These are phyloP conservation scores for Drosophila prosaltans DNA, from an alignment of 1,140 invertebrate species.

Conservation along the genomic window DNA sequence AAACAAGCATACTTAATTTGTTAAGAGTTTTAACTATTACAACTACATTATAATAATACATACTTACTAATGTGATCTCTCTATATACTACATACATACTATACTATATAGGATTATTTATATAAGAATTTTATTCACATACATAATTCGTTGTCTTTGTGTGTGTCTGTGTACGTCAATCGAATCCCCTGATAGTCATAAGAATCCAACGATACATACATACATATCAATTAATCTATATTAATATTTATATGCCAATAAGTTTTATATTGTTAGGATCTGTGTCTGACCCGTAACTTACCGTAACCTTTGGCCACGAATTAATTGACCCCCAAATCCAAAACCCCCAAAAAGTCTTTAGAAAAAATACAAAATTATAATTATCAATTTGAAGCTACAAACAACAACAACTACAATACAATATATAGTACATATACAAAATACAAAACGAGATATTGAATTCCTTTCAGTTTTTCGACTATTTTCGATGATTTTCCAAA, in stretches of 20 bases:
- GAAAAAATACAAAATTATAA: neutral
- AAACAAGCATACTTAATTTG: neutral
- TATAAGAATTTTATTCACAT: neutral
- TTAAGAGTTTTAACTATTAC: slow-evolving; percentile 18
- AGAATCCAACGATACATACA: slow-evolving; percentile 25
- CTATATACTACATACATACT: no score
- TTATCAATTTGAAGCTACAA: neutral
- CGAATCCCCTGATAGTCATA: slow-evolving; percentile 43
- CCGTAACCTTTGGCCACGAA: neutral
- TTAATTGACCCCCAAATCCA: neutral
- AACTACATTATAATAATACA: slow-evolving; percentile 41
- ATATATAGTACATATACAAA: slow-evolving; percentile 2
- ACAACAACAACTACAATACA: neutral
- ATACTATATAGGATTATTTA: neutral
- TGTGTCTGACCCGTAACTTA: slow-evolving; percentile 21
- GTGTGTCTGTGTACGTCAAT: slow-evolving; percentile 37
- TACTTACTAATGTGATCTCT: slow-evolving; percentile 8
- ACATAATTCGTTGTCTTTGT: neutral
- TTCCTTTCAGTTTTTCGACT: slow-evolving; percentile 1
- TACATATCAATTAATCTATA: neutral
- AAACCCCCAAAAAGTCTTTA: no score
- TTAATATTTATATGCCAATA: slow-evolving; percentile 40
- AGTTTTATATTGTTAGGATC: slow-evolving; percentile 23
- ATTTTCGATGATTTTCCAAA: slow-evolving; percentile 2
- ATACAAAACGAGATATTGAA: neutral